Conservation (phyloP, 2,113 vertebrate species). For the Muntiacus muntjak region DNA sequence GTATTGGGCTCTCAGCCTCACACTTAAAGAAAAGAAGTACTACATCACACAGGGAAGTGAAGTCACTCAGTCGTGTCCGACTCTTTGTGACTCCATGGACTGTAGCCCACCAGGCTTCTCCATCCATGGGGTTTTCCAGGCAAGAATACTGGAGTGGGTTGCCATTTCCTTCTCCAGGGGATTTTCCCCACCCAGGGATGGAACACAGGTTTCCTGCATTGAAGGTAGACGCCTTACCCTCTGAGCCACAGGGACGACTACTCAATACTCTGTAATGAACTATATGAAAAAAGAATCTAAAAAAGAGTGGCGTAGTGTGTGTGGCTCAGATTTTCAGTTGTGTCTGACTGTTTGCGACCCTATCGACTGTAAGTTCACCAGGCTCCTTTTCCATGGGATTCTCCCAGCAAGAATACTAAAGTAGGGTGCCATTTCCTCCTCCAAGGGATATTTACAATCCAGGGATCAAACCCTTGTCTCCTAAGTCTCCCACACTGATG, state of each 20-base stretch:
- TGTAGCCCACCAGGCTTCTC: too few relatives aligned
- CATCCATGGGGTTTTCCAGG: too few relatives aligned
- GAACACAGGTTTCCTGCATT: too few relatives aligned
- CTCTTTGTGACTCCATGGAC: too few relatives aligned
- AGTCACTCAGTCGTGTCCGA: too few relatives aligned
- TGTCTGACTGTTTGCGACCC: background rate
- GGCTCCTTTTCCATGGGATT: background rate
- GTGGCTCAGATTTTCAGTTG: background rate
- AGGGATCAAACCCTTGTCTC: background rate
- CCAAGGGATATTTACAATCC: background rate
- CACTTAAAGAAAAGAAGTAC: background rate
- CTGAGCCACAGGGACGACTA: background rate
- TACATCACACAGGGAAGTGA: background rate
- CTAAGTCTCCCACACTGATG: fast-evolving
- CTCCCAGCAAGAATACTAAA: background rate
- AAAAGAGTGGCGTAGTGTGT: background rate
- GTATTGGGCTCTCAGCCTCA: background rate
- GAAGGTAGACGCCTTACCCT: too few relatives aligned
- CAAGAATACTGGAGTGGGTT: too few relatives aligned
- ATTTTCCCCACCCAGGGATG: too few relatives aligned
- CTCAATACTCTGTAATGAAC: background rate
- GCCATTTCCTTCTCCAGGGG: too few relatives aligned
- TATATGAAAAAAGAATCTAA: background rate
- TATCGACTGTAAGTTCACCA: background rate
- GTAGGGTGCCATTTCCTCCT: background rate